A percentile compares a stretch with the other conserved stretches of the same genome.
These are phyloP conservation scores for Campoletis raptor DNA, from an alignment of 2,888 invertebrate species.

Conservation along the genomic window DNA sequence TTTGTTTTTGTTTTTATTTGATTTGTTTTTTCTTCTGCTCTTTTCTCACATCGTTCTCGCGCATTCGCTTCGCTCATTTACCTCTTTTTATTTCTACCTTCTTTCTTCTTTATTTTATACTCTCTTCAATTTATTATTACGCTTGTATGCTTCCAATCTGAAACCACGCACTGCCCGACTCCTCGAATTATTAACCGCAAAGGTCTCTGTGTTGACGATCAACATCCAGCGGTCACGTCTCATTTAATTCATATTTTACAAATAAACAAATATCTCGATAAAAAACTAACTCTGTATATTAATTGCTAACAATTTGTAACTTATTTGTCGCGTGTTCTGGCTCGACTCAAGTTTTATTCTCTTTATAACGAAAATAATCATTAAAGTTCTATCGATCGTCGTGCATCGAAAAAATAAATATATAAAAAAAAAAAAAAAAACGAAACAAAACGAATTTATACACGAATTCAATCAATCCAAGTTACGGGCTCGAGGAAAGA, in stretches of 20 bases:
- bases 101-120: slow-evolving; percentile 8
- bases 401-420: background rate
- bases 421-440: no score
- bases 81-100: slow-evolving; percentile 17
- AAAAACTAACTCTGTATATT: background rate
- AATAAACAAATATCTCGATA: background rate
- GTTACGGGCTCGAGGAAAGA: background rate
- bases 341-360: no score
- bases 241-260: background rate
- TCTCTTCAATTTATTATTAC: slow-evolving; percentile 72
- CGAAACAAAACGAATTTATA: no score
- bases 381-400: background rate
- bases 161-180: background rate
- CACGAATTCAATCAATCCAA: background rate
- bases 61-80: slow-evolving; percentile 47
- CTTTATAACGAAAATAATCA: no score
- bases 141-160: slow-evolving; percentile 12
- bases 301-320: background rate
- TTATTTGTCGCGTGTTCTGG: background rate
- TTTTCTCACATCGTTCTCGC: slow-evolving; percentile 26
- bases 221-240: background rate
- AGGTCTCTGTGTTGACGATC: background rate
- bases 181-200: background rate
- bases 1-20: no score
- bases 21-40: no score